Evolutionary conservation across 1,140 invertebrate species (phyloP).

Genomic region (Drosophila teissieri): DNA sequence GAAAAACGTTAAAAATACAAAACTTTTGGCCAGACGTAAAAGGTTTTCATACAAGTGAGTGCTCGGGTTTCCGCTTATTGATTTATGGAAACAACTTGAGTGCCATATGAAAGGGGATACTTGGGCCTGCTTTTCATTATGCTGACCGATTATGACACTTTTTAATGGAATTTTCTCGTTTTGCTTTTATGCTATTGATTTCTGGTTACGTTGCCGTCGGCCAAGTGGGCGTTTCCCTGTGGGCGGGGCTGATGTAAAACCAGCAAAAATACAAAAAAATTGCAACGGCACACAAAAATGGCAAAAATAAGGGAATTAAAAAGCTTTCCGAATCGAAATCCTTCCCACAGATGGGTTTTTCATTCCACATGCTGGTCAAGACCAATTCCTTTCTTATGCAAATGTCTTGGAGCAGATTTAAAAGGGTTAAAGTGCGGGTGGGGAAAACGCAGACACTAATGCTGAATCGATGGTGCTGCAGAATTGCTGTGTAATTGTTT

Average conservation of each 20-base stretch:
- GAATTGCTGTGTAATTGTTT: conserved; percentile 67
- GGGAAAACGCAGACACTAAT: conserved; percentile 2
- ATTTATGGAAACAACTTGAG: conserved; percentile 64
- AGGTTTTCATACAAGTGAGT: conserved; percentile 22
- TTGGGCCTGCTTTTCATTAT: conserved; percentile 63
- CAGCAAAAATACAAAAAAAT: conserved; percentile 11
- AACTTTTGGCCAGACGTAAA: not conserved
- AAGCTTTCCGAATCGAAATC: conserved; percentile 50
- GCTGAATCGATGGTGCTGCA: not conserved
- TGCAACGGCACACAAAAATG: conserved; percentile 13
- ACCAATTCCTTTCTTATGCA: conserved; percentile 58
- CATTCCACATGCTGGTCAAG: conserved; percentile 45
- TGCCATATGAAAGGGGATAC: conserved; percentile 8
- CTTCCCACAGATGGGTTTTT: conserved; percentile 25
- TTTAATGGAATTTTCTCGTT: conserved; percentile 79
- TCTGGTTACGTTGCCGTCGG: conserved; percentile 60
- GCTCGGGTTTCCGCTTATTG: conserved; percentile 69
- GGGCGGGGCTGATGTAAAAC: conserved; percentile 2
- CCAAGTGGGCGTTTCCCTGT: not conserved
- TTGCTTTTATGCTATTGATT: conserved; percentile 79
- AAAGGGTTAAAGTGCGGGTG: not conserved
- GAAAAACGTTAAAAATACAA: not conserved
- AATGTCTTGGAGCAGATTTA: conserved; percentile 36
- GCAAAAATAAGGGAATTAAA: conserved; percentile 33
- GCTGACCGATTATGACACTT: conserved; percentile 81